Conservation (phyloP, 2,113 vertebrate genomes). For the Macroglossus sobrinus region DNA sequence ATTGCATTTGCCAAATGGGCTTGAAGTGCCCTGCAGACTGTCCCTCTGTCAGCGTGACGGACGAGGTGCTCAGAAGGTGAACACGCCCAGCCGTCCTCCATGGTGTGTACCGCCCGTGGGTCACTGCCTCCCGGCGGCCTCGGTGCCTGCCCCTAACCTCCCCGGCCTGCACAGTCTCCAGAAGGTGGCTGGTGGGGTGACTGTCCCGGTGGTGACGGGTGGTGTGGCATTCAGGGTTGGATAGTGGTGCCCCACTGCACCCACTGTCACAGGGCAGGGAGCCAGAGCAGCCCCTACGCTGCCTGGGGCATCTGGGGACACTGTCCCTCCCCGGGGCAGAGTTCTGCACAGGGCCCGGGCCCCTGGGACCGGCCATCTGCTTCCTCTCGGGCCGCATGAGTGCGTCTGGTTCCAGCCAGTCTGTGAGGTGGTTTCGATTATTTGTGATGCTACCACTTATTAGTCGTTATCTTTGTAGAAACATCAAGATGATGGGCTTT, state of each 20-base stretch:
- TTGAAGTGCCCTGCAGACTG: conserved; percentile 44
- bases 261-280: neutral
- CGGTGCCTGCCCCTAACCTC: neutral
- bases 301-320: neutral
- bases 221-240: neutral
- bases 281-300: neutral
- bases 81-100: conserved; percentile 37
- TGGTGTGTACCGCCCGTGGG: neutral
- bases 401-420: neutral
- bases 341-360: neutral
- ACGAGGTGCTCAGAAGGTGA: conserved; percentile 43
- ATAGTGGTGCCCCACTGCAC: neutral
- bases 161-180: neutral
- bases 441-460: neutral
- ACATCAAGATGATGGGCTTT: neutral
- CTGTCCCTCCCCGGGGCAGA: neutral
- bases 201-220: neutral
- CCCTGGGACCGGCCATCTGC: neutral
- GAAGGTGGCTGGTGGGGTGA: no score
- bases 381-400: neutral
- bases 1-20: conserved; percentile 68
- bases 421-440: neutral
- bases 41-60: conserved; percentile 57
- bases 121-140: neutral
- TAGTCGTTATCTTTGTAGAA: neutral